These are phyloP conservation scores for Maylandia zebra DNA, from an alignment of 2,113 vertebrate species.

Conservation along the genomic window DNA sequence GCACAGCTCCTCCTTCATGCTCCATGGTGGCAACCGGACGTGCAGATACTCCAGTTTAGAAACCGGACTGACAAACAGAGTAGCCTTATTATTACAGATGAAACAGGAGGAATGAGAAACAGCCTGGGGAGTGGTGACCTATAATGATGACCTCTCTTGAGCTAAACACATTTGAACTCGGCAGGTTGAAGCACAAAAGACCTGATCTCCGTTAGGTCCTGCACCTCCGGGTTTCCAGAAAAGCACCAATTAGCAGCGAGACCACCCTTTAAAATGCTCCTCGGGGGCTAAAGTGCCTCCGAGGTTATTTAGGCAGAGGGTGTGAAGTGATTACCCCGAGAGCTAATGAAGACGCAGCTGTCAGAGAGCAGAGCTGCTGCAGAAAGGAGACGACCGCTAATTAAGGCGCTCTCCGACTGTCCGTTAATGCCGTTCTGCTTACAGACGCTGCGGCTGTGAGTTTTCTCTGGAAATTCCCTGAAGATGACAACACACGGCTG, in stretches of 20 bases:
- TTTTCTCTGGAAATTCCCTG: not conserved
- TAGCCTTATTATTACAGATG: not conserved
- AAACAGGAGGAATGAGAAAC: not conserved
- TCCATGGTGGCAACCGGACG: not conserved
- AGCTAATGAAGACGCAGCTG: constrained; percentile 11
- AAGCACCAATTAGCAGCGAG: not conserved
- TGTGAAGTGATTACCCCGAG: not conserved
- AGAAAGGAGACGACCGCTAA: not conserved
- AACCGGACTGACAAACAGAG: not conserved
- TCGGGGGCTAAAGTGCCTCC: accelerated
- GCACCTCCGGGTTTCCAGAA: not conserved
- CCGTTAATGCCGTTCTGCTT: not conserved
- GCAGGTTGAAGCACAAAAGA: not conserved
- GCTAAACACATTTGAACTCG: not conserved
- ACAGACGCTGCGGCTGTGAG: not conserved
- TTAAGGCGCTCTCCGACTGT: not conserved
- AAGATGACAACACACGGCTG: not conserved
- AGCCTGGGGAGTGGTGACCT: not conserved
- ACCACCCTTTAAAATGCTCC: not conserved
- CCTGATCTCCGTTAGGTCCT: not conserved
- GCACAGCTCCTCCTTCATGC: not conserved
- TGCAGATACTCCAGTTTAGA: not conserved
- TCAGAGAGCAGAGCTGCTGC: not conserved
- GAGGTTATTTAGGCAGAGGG: not conserved
- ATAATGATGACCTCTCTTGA: not conserved